These are phyloP conservation scores for Microctonus brassicae DNA, from an alignment of 2,888 invertebrate species.

Conservation along the genomic window DNA sequence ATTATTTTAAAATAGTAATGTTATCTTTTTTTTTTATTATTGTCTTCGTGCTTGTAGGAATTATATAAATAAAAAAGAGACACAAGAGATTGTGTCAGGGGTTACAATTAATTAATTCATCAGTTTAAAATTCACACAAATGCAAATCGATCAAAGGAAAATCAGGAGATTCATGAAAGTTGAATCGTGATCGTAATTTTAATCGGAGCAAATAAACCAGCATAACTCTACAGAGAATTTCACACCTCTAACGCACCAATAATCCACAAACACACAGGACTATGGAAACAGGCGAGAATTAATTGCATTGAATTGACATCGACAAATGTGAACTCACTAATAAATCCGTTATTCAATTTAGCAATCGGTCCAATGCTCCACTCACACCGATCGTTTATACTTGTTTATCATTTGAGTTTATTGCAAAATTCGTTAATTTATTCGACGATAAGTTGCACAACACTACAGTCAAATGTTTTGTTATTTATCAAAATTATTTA, in stretches of 20 bases:
- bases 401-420: slow-evolving; percentile 39
- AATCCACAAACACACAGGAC: slow-evolving; percentile 33
- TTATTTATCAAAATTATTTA: not conserved
- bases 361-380: slow-evolving; percentile 3
- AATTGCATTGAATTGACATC: slow-evolving; percentile 28
- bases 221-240: not conserved
- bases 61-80: not conserved
- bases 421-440: slow-evolving; percentile 35
- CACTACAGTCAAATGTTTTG: not conserved
- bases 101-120: too few relatives aligned
- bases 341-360: slow-evolving; percentile 37
- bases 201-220: not conserved
- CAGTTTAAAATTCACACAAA: too few relatives aligned
- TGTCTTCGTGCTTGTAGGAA: not conserved
- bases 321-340: slow-evolving; percentile 42
- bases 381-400: not conserved
- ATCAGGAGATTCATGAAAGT: not conserved
- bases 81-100: too few relatives aligned
- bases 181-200: not conserved
- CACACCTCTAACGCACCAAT: slow-evolving; percentile 19
- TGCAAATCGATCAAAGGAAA: not conserved
- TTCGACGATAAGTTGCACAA: not conserved
- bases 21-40: not conserved
- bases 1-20: not conserved
- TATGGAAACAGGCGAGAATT: slow-evolving; percentile 38